A percentile compares a stretch with the other conserved stretches of the same genome.
phyloP scores from a whole-genome alignment of 1,140 invertebrate genomes.

The Bursaphelenchus mucronatus region DNA sequence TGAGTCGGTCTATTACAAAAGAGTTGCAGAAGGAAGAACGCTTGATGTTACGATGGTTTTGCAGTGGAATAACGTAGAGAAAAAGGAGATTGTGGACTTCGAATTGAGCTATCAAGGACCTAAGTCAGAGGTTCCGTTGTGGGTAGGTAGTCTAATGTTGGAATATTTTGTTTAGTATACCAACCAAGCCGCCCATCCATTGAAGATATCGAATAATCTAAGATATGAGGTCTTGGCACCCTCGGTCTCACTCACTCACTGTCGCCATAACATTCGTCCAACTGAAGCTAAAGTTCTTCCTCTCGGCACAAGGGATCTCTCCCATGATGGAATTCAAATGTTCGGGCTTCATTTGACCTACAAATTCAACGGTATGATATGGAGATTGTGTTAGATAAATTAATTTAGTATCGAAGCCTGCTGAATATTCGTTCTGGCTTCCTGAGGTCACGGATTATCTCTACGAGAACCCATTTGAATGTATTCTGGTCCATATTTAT shows the following conservation, averaged over 20 bases:
- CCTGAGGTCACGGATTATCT: slow-evolving; percentile 77
- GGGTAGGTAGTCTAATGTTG: not conserved
- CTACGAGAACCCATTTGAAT: slow-evolving; percentile 90
- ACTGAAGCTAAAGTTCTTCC: slow-evolving; percentile 36
- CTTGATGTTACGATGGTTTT: slow-evolving; percentile 5
- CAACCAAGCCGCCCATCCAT: slow-evolving; percentile 10
- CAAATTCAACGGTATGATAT: slow-evolving; percentile 29
- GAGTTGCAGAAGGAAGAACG: slow-evolving; percentile 1
- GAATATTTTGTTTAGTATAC: slow-evolving; percentile 36
- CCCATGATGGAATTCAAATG: slow-evolving; percentile 37
- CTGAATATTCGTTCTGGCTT: slow-evolving; percentile 35
- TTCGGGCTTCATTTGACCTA: slow-evolving; percentile 35
- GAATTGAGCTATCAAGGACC: slow-evolving; percentile 37
- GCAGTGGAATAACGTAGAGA: not conserved
- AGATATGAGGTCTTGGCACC: slow-evolving; percentile 40
- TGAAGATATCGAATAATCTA: slow-evolving; percentile 24
- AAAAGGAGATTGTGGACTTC: slow-evolving; percentile 27
- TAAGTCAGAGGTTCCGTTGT: slow-evolving; percentile 6
- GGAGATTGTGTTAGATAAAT: not conserved
- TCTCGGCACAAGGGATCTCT: slow-evolving; percentile 37
- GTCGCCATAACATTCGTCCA: slow-evolving; percentile 26
- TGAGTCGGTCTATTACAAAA: not conserved
- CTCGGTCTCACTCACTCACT: slow-evolving; percentile 27
- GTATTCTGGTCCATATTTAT: slow-evolving; percentile 94
- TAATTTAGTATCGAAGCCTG: slow-evolving; percentile 40